Percentiles rank a stretch among this genome's conserved stretches.
Evolutionary conservation across 2,113 vertebrate species (phyloP).

Genomic region (Corvus hawaiiensis): DNA sequence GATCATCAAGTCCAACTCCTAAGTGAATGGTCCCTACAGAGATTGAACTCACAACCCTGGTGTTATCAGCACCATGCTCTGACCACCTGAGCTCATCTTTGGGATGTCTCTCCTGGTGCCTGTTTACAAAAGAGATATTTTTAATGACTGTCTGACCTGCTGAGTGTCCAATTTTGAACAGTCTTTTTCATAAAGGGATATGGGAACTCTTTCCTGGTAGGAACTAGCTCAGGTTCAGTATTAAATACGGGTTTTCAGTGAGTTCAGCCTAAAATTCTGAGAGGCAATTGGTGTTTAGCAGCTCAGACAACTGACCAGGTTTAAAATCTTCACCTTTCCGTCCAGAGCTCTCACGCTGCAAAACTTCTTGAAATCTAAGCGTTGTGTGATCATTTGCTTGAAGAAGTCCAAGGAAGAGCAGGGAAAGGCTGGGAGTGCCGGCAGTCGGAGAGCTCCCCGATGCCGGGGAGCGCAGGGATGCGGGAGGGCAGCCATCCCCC

Average conservation of each 20-base stretch:
- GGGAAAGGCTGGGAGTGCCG: too few relatives aligned
- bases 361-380: not conserved
- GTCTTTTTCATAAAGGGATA: not conserved
- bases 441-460: not conserved
- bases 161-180: not conserved
- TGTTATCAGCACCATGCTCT: not conserved
- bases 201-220: not conserved
- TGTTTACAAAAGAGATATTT: not conserved
- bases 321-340: not conserved
- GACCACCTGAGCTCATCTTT: not conserved
- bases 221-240: not conserved
- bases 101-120: not conserved
- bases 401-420: not conserved
- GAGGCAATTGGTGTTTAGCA: not conserved
- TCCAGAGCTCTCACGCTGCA: not conserved
- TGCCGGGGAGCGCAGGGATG: not conserved
- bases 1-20: not conserved
- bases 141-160: not conserved
- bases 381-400: not conserved
- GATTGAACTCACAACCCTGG: not conserved
- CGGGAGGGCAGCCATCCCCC: not conserved
- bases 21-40: not conserved
- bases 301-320: not conserved
- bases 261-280: not conserved
- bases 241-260: accelerated